Base-by-base conservation (phyloP, 2,113 vertebrate species). In the Sula dactylatra region DNA sequence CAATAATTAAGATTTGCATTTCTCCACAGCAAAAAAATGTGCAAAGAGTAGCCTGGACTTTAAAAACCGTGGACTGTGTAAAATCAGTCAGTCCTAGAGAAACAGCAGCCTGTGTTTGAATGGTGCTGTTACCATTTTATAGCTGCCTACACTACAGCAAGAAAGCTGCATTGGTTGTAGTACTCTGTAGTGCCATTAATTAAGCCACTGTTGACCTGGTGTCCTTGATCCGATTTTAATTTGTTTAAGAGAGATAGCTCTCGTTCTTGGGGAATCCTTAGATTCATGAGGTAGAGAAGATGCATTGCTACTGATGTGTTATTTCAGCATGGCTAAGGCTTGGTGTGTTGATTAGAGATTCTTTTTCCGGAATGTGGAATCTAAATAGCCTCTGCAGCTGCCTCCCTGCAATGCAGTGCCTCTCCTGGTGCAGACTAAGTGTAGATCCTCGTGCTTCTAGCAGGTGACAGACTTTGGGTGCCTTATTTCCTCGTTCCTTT, bases 371-470 rank as follows among this genome's bases (percentile, higher is more conserved):
- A 42, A 21, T 38, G n/a, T 88, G 62, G 82, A 77, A 52, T 34
- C 67, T 54, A 32, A 85, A 66, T 8, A 85, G 77, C 54, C 77
- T 80, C 78, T 93, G 91, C 94, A 94, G 81, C 84, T 93, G 93
- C 73, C 38, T 84, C 55, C 56, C 91, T 87, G 95, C 94, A 94
- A 76, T 94, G 91, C 94, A 94, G 91, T 64, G 65, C 52, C 54
- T 96, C 49, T 70, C n/a, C 44, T 6, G 11, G 9, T n/a, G 36
- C 81, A 52, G 61, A 38, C 31, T 11, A 22, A 27, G 26, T 22
- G 56, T 47, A 66, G 52, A 42, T 50, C 70, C 76, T 77, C 3
- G 1, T 45, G 52, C 47, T 87, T 72, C 47, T 70, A 77, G 73
- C 34, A 61, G 61, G 29, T 78, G 86, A 74, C 83, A 79, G 67